These are phyloP conservation scores for Notothenia rossii DNA, from an alignment of 2,113 vertebrate genomes.

Conservation along the genomic window DNA sequence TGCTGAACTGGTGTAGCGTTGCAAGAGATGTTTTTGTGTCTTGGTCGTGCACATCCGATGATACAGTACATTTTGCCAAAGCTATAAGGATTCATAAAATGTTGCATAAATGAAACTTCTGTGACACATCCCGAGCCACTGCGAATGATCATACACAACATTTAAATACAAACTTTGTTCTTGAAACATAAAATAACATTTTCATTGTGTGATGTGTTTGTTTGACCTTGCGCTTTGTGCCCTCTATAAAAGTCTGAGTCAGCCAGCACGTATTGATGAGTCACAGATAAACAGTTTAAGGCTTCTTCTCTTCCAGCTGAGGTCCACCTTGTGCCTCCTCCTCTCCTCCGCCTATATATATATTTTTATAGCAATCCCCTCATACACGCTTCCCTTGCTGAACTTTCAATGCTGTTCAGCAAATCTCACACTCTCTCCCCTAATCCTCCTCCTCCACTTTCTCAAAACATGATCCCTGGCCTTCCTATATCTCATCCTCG, in stretches of 20 bases:
- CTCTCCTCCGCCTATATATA: slow-evolving; percentile 20
- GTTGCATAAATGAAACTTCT: neutral
- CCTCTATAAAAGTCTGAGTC: slow-evolving; percentile 43
- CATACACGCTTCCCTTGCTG: slow-evolving; percentile 41
- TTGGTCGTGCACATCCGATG: slow-evolving; percentile 6
- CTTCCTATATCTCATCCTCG: slow-evolving; percentile 46
- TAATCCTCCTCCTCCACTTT: slow-evolving; percentile 67
- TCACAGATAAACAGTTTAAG: slow-evolving; percentile 65
- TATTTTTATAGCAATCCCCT: slow-evolving; percentile 52
- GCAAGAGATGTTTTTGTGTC: slow-evolving; percentile 11
- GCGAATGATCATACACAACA: neutral
- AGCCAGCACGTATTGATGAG: slow-evolving; percentile 60
- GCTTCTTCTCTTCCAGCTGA: slow-evolving; percentile 38
- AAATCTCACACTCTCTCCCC: slow-evolving; percentile 60
- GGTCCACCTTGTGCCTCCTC: slow-evolving; percentile 47
- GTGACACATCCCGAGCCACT: neutral
- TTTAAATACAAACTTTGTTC: neutral
- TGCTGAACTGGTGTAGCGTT: slow-evolving; percentile 5
- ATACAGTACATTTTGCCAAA: neutral
- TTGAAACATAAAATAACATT: neutral
- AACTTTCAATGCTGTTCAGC: slow-evolving; percentile 64
- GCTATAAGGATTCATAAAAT: neutral
- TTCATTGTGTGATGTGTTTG: neutral
- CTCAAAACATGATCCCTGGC: slow-evolving; percentile 56
- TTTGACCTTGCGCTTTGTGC: slow-evolving; percentile 51